Conservation (phyloP, 64 coral and sea anemone genomes). For the Porites lutea region DNA sequence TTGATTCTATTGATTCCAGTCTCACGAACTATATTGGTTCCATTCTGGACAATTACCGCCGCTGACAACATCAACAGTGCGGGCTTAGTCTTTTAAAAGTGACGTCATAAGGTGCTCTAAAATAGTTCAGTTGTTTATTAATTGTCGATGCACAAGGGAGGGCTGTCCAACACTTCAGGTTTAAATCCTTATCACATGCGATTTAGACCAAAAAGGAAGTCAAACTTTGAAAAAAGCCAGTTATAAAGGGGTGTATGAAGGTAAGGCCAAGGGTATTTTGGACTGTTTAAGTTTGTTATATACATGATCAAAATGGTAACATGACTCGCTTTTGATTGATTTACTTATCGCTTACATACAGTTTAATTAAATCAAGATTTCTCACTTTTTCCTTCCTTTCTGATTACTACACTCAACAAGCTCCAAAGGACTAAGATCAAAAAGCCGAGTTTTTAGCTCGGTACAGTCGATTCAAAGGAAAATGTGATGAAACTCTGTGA, state of each 20-base stretch:
- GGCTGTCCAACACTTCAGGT: not conserved
- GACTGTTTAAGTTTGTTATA: not conserved
- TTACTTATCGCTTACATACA: not conserved
- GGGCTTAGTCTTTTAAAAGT: not conserved
- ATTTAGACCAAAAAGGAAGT: not conserved
- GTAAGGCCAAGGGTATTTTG: not conserved
- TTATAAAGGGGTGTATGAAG: not conserved
- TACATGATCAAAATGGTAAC: not conserved
- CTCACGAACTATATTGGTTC: no score
- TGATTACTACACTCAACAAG: not conserved
- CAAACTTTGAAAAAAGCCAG: not conserved
- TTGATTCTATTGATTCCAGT: no score
- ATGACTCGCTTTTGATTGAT: not conserved
- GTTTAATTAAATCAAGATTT: not conserved
- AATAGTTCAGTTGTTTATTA: not conserved
- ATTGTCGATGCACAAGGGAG: not conserved
- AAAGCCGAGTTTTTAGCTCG: not conserved
- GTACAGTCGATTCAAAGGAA: not conserved
- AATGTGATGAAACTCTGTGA: not conserved
- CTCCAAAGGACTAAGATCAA: not conserved
- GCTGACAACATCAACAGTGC: not conserved
- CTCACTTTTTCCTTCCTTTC: not conserved
- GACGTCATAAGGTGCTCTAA: conserved; percentile 6
- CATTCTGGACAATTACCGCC: not conserved
- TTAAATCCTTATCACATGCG: not conserved